These are phyloP conservation scores for Turritopsis dohrnii DNA, from an alignment of 30 jellyfish, hydroid and myxozoan species.

Conservation along the genomic window DNA sequence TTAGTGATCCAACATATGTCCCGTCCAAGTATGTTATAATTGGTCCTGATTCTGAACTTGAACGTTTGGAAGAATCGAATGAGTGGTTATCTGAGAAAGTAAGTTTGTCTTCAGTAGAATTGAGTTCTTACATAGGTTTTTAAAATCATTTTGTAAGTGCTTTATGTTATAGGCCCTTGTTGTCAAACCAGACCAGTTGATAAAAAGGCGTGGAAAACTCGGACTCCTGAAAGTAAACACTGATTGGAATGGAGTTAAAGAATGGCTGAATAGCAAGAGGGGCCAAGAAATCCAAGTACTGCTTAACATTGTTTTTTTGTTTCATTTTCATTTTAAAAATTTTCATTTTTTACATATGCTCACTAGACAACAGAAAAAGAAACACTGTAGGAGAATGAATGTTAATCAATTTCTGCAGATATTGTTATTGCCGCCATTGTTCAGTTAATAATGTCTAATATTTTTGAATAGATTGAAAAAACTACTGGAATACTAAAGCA, in stretches of 20 bases:
- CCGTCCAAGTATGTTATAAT: conserved; percentile 31
- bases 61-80: background rate
- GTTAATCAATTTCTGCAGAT: too few relatives aligned
- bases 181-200: conserved; percentile 95
- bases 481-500: conserved; percentile 63
- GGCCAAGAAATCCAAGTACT: conserved; percentile 58
- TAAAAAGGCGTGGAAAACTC: conserved; percentile 94
- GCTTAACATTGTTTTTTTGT: background rate
- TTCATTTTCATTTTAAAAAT: background rate
- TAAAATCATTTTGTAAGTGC: background rate
- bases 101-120: background rate
- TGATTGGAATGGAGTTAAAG: conserved; percentile 58
- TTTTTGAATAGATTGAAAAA: conserved; percentile 63
- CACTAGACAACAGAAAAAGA: background rate
- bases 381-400: too few relatives aligned
- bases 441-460: background rate
- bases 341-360: background rate
- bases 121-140: background rate
- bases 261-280: conserved; percentile 50
- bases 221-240: conserved; percentile 67
- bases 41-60: conserved; percentile 13
- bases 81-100: conserved; percentile 57
- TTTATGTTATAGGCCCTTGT: conserved; percentile 67
- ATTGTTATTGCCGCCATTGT: too few relatives aligned
- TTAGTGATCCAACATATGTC: conserved; percentile 28